phyloP scores from a whole-genome alignment of 2,113 vertebrate species.

The Emydocephalus ijimae region DNA sequence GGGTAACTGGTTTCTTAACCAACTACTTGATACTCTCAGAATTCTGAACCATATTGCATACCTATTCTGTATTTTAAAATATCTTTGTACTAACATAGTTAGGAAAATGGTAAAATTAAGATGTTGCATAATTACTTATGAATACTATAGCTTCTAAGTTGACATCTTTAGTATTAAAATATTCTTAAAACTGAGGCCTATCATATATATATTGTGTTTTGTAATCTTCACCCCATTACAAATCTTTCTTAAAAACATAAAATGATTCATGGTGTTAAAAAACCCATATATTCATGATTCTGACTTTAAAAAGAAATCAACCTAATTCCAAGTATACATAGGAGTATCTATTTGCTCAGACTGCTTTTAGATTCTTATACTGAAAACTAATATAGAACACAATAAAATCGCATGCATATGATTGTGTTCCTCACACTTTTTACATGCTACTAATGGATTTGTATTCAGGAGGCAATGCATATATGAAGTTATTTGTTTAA shows the following conservation, averaged over 20 bases:
- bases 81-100: not conserved
- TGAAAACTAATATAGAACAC: not conserved
- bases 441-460: not conserved
- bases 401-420: not conserved
- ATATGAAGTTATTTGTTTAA: conserved; percentile 38
- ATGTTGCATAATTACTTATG: not conserved
- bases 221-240: not conserved
- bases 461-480: not conserved
- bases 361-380: not conserved
- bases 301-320: not conserved
- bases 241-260: conserved; percentile 2
- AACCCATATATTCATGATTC: not conserved
- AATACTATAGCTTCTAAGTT: not conserved
- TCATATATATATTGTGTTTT: not conserved
- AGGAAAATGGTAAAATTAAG: not conserved
- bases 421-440: not conserved
- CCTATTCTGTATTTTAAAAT: not conserved
- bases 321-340: not conserved
- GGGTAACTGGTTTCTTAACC: not conserved
- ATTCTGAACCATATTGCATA: not conserved
- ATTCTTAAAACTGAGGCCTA: not conserved
- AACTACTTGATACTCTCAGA: not conserved
- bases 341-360: not conserved
- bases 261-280: not conserved
- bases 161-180: not conserved